A percentile compares a stretch with the other conserved stretches of the same genome.
Conservation (phyloP, 2,797 vertebrate genomes). For the Myotis vivesi region DNA sequence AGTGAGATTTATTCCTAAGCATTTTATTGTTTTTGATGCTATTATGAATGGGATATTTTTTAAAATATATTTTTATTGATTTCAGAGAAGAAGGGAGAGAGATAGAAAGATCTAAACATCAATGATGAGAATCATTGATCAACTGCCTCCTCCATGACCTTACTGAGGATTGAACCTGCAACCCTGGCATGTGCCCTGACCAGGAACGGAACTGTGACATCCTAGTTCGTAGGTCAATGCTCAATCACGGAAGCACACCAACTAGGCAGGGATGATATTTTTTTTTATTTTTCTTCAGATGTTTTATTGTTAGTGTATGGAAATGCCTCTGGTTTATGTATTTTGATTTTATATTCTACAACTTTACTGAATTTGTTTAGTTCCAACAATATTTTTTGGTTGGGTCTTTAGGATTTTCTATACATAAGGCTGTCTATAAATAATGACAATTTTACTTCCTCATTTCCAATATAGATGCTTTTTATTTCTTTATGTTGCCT, state of each 20-base stretch:
- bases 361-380: background rate
- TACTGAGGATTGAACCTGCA: no score
- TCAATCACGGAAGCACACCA: no score
- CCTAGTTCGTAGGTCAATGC: no score
- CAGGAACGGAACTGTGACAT: no score
- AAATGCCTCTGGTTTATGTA: background rate
- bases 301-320: background rate
- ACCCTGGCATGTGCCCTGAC: no score
- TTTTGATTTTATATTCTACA: background rate
- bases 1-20: background rate
- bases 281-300: background rate
- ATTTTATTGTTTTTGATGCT: background rate
- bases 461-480: background rate
- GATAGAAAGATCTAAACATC: no score
- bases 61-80: no score
- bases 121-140: no score
- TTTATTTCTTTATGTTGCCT: background rate
- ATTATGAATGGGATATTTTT: background rate
- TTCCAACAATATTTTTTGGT: background rate
- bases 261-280: background rate
- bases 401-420: background rate
- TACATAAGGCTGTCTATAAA: background rate
- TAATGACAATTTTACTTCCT: background rate
- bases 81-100: no score
- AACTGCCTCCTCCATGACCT: no score